Evolutionary conservation across 2,888 invertebrate genomes (phyloP).

Genomic region (Ligdia adustata): DNA sequence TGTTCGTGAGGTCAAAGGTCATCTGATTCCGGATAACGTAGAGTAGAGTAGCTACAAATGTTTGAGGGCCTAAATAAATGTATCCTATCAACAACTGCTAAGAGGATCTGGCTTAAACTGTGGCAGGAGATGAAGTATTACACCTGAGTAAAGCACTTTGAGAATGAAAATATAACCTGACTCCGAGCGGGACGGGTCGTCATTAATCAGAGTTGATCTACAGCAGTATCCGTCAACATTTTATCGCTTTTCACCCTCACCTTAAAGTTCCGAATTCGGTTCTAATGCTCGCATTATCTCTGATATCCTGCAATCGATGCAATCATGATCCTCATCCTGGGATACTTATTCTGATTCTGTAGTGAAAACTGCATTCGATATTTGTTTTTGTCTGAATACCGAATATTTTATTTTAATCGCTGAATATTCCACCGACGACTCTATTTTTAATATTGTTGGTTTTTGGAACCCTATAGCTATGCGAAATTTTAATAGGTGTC

Average conservation of each 20-base stretch:
- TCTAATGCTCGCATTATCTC: constrained; percentile 38
- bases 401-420: not conserved
- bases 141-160: constrained; percentile 5
- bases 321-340: constrained; percentile 8
- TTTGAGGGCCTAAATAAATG: no score
- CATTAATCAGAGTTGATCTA: constrained; percentile 16
- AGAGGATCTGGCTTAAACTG: no score
- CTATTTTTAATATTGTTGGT: no score
- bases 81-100: no score
- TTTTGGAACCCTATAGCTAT: no score
- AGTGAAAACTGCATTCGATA: not conserved
- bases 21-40: no score
- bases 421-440: no score
- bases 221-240: constrained; percentile 22
- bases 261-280: constrained; percentile 33
- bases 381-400: not conserved
- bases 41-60: no score
- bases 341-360: not conserved
- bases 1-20: no score
- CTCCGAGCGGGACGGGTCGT: constrained; percentile 1
- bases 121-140: not conserved
- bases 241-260: constrained; percentile 32
- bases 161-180: not conserved
- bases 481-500: no score
- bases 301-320: constrained; percentile 38